A percentile compares a stretch with the other conserved stretches of the same genome.
Evolutionary conservation across 1,140 invertebrate genomes (phyloP).

Genomic region (Bacillus rossius): DNA sequence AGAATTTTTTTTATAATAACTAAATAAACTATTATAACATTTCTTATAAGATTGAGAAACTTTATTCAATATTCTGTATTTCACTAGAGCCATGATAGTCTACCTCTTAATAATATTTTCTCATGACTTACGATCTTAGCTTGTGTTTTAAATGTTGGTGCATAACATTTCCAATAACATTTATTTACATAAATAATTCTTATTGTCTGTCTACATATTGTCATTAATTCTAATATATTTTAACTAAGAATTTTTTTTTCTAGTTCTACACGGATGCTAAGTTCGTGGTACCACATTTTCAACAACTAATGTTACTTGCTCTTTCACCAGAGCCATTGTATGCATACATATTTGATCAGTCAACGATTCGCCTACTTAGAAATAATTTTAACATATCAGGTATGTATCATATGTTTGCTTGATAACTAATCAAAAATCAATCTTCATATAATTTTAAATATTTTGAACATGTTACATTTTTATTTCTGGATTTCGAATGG

Average conservation of each 20-base stretch:
- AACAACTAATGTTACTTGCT: constrained; percentile 31
- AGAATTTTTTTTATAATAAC: no score
- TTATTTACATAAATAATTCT: no score
- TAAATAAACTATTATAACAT: no score
- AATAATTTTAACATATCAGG: constrained; percentile 41
- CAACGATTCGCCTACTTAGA: constrained; percentile 41
- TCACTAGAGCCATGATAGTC: no score
- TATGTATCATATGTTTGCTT: constrained; percentile 24
- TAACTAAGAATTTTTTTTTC: constrained; percentile 7
- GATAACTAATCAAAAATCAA: neutral
- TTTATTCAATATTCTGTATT: no score
- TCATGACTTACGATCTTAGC: no score
- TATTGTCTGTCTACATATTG: no score
- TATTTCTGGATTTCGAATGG: neutral
- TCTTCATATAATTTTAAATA: neutral
- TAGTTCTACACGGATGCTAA: constrained; percentile 41
- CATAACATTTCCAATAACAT: no score
- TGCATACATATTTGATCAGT: constrained; percentile 44
- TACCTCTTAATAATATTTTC: no score
- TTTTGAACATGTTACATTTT: neutral
- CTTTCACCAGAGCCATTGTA: constrained; percentile 29
- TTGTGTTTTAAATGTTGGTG: no score
- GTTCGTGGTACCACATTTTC: constrained; percentile 32
- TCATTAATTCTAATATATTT: no score
- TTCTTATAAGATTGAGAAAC: no score